These are phyloP conservation scores for Gymnobelideus leadbeateri DNA, from an alignment of 2,113 vertebrate genomes.

Conservation along the genomic window DNA sequence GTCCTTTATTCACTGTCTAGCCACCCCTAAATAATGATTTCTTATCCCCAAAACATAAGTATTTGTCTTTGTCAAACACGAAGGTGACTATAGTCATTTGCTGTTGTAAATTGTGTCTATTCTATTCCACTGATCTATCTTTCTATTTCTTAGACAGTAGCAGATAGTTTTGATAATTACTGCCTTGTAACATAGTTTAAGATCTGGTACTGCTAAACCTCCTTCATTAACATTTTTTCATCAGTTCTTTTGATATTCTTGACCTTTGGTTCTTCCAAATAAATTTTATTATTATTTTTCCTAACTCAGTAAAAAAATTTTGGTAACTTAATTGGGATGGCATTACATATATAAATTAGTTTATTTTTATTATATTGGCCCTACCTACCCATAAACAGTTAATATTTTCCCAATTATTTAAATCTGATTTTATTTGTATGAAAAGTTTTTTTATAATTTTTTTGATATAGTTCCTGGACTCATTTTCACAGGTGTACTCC, in stretches of 20 bases:
- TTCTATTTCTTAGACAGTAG: too few relatives aligned
- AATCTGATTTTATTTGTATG: background rate
- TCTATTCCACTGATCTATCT: too few relatives aligned
- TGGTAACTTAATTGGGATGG: background rate
- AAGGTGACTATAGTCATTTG: too few relatives aligned
- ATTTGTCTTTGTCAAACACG: too few relatives aligned
- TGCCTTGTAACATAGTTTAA: background rate
- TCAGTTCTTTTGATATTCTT: background rate
- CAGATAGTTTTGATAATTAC: too few relatives aligned
- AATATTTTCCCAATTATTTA: background rate
- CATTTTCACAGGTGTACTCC: background rate
- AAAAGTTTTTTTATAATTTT: background rate
- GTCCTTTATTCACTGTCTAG: too few relatives aligned
- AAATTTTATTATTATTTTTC: background rate
- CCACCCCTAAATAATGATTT: too few relatives aligned
- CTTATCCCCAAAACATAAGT: too few relatives aligned
- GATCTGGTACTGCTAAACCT: background rate
- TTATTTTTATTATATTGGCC: background rate
- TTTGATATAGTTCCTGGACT: background rate
- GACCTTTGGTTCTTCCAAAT: background rate
- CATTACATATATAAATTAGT: background rate
- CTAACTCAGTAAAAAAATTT: background rate
- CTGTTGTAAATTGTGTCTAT: too few relatives aligned
- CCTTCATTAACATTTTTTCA: background rate
- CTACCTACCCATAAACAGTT: background rate